These are phyloP conservation scores for Ailurus styani DNA, from an alignment of 2,113 vertebrate species.

Conservation along the genomic window DNA sequence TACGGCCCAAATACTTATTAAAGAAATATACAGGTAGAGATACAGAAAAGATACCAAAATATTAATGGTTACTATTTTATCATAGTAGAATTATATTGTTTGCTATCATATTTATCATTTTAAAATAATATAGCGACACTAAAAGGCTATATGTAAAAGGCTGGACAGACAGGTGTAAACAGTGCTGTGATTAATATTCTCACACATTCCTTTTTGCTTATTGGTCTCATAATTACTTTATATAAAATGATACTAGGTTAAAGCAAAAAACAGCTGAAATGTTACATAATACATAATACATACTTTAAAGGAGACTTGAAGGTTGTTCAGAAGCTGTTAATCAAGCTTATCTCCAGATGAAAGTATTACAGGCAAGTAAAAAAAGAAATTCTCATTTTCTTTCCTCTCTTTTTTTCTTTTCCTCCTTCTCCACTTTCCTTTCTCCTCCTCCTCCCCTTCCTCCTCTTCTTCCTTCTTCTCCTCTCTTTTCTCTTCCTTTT, in stretches of 20 bases:
- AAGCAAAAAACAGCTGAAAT: neutral
- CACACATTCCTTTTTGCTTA: neutral
- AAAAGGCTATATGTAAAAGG: neutral
- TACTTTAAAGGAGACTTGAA: neutral
- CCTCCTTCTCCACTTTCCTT: neutral
- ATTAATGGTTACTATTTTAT: neutral
- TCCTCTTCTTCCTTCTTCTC: neutral
- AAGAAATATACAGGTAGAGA: neutral
- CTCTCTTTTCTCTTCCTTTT: neutral
- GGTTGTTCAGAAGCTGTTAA: neutral
- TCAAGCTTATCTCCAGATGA: neutral
- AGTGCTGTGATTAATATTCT: neutral
- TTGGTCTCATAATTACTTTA: neutral
- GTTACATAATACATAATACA: neutral
- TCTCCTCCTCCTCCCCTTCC: neutral
- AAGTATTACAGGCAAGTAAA: neutral
- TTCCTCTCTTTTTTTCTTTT: neutral
- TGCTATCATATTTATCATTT: neutral
- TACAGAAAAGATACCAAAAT: neutral
- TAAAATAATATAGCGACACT: neutral
- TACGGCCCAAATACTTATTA: neutral
- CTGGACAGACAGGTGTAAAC: neutral
- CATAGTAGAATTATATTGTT: neutral
- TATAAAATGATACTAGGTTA: neutral
- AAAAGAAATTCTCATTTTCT: neutral